phyloP scores from a whole-genome alignment of 2,113 vertebrate genomes.

The Oncorhynchus mykiss region DNA sequence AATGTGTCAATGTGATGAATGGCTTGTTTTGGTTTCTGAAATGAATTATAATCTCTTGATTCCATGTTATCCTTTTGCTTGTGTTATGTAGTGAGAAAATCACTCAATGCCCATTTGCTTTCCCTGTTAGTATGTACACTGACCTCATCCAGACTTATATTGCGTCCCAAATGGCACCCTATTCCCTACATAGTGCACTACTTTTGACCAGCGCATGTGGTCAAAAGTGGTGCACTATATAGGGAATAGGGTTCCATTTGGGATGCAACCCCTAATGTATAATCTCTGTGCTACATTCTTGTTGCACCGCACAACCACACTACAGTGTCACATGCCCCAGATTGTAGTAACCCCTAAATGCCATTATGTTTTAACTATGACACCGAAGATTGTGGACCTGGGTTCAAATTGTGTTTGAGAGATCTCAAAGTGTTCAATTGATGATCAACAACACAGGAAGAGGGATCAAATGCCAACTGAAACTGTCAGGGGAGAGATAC shows the following conservation, averaged over 20 bases:
- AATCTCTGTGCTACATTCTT: neutral
- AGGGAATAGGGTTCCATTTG: no score
- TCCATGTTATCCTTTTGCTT: constrained; percentile 20
- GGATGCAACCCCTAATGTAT: neutral
- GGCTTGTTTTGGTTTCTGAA: constrained; percentile 41
- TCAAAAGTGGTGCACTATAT: no score
- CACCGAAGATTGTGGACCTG: neutral
- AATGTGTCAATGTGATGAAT: constrained; percentile 58
- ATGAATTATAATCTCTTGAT: constrained; percentile 44
- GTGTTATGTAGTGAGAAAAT: constrained; percentile 21
- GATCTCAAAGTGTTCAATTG: no score
- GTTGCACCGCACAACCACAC: neutral
- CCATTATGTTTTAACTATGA: neutral
- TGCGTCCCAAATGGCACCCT: no score
- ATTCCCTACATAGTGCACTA: no score
- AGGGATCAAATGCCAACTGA: neutral
- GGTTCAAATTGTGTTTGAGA: no score
- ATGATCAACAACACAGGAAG: neutral
- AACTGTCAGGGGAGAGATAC: neutral
- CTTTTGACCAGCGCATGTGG: no score
- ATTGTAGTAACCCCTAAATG: neutral
- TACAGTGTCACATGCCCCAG: neutral
- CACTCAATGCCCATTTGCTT: neutral
- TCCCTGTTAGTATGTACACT: neutral
- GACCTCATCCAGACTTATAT: neutral